Evolutionary conservation across 2,797 vertebrate genomes (phyloP), one percentile per base, ranked within the genome.

Genomic region (Chrosomus eos): DNA sequence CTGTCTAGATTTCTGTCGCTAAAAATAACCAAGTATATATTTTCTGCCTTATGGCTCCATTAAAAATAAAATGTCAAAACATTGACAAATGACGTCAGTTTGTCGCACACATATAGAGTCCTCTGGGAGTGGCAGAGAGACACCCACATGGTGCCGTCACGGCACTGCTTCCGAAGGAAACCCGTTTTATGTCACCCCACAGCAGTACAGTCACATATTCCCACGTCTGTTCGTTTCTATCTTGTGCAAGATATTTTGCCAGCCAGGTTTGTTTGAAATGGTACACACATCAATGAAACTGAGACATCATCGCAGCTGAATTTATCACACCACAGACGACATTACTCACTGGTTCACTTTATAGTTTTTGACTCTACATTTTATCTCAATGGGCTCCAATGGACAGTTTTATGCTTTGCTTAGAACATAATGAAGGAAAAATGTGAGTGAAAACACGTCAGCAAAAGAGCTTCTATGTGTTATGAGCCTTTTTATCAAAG

Each of bases 111-210:
- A 55, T 48, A 62, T 64, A 62, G 31, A 5, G 86, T 90, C 92
- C 90, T 90, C 81, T 79, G 91, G 91, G 93, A 93, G 38, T 6
- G 40, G 16, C 7, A 53, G 23, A 82, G 82, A 85, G 87, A 68
- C 91, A 88, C 88, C 92, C 94, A 92, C 93, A 93, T 93, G 94
- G 90, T 90, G 92, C 92, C 93, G 92, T 94, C 94, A 94, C 77
- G 80, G 87, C 87, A 48, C 64, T 87, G 88, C 85, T 86, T 87
- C 80, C 80, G 67, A 87, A 77, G 78, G 68, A 85, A 88, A 87
- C 85, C 81, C 62, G 18, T 85, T 88, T 83, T 80, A 81, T 84
- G 82, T 81, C 71, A 77, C 68, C 71, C 72, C 36, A 76, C 84
- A 80, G 82, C 62, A 82, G 58, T n/a, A 86, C 31, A 73, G 40